Evolutionary conservation across 1,140 invertebrate genomes (phyloP).

Genomic region (Camponotus vicinus): DNA sequence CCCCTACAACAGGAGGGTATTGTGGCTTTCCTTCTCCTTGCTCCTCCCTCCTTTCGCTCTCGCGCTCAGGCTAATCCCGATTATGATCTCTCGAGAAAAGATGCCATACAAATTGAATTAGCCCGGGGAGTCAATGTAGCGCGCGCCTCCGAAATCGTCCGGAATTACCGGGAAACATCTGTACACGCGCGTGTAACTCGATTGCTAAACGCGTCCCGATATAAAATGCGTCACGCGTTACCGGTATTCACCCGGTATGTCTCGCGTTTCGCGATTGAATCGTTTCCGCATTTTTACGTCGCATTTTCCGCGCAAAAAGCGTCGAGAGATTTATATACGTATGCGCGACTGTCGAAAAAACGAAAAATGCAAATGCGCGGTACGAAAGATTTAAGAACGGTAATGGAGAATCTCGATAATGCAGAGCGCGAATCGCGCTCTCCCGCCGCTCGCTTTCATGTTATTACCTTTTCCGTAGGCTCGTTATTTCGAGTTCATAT

Average conservation of each 20-base stretch:
- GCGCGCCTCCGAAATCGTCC: slow-evolving; percentile 26
- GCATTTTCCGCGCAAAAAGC: neutral
- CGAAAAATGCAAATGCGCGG: slow-evolving; percentile 8
- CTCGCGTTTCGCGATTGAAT: slow-evolving; percentile 9
- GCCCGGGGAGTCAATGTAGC: slow-evolving; percentile 44
- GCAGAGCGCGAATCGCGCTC: slow-evolving; percentile 33
- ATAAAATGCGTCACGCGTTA: slow-evolving; percentile 15
- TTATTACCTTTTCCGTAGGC: slow-evolving; percentile 57
- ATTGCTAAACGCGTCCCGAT: neutral
- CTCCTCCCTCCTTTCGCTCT: slow-evolving; percentile 17
- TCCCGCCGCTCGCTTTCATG: slow-evolving; percentile 1
- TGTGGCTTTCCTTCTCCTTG: neutral
- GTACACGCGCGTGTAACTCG: neutral
- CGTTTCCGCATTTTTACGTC: slow-evolving; percentile 37
- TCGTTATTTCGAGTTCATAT: slow-evolving; percentile 46
- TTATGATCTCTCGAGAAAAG: slow-evolving; percentile 60
- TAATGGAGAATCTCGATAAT: slow-evolving; percentile 60
- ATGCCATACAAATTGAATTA: slow-evolving; percentile 60
- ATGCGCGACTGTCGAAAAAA: neutral
- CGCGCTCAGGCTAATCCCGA: slow-evolving; percentile 44
- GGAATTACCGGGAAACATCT: slow-evolving; percentile 26
- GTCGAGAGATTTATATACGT: neutral
- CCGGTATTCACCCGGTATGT: neutral
- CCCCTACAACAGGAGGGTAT: neutral
- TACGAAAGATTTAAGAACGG: slow-evolving; percentile 53